A percentile compares a stretch with the other conserved stretches of the same genome.
These are phyloP conservation scores for Himalopsyche anomala DNA, from an alignment of 2,888 invertebrate species.

Conservation along the genomic window DNA sequence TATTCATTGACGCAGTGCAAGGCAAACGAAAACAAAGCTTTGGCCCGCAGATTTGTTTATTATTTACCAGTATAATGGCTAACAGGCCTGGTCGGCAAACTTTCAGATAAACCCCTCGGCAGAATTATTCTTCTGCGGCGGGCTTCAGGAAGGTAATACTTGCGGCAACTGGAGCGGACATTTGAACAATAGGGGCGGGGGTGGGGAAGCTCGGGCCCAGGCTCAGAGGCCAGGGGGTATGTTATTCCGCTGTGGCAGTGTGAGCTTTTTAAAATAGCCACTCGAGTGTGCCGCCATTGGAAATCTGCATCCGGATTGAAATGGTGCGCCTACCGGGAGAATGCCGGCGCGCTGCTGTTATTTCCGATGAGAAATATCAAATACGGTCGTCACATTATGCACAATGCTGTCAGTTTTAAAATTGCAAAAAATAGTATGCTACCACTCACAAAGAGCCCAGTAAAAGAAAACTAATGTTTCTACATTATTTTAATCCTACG, in stretches of 20 bases:
- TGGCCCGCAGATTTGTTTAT: constrained; percentile 43
- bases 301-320: constrained; percentile 51
- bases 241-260: constrained; percentile 13
- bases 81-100: constrained; percentile 49
- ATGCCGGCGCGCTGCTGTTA: neutral
- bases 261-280: constrained; percentile 62
- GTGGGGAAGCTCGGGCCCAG: neutral
- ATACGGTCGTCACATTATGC: constrained; percentile 14
- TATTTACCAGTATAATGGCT: constrained; percentile 18
- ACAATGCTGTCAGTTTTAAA: neutral
- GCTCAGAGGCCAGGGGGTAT: constrained; percentile 37
- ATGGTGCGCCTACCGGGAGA: constrained; percentile 21
- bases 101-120: constrained; percentile 58
- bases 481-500: too few relatives aligned
- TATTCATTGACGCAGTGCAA: constrained; percentile 16
- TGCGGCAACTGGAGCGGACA: constrained; percentile 63
- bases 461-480: too few relatives aligned
- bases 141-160: constrained; percentile 60
- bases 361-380: constrained; percentile 29
- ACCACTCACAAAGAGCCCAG: too few relatives aligned
- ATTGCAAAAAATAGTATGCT: too few relatives aligned
- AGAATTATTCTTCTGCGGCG: constrained; percentile 62
- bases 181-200: constrained; percentile 56
- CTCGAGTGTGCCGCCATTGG: constrained; percentile 59
- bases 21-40: constrained; percentile 39